Base-by-base conservation (phyloP, 2,113 vertebrate genomes). In the Progne subis region DNA sequence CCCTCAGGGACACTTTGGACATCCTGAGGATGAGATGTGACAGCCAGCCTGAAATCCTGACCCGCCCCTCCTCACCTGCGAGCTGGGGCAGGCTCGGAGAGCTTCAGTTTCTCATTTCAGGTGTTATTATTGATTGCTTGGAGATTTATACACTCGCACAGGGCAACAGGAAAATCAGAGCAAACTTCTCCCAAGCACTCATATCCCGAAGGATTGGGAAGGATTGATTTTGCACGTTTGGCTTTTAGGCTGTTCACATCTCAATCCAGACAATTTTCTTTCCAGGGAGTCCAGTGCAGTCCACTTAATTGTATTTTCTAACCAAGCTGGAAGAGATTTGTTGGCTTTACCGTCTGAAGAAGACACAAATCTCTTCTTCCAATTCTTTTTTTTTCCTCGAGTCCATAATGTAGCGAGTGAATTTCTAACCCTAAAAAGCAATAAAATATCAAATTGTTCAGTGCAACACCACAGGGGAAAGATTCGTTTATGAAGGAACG, bases 281-380 rank as follows among this genome's bases (percentile, higher is more conserved):
- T 69, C 83, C 95, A 92, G 81, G 82, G 68, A 92, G 80, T 82
- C 95, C 96, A 96, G 97, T 97, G 71, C 78, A 91, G 87, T 95
- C 88, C 74, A 82, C 82, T 97, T 98, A 98, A 98, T 97, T 97
- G 96, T 97, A 77, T 98, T 98, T 98, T 97, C 95, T 95, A 97
- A 89, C 75, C 86, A 92, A 95, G 93, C 67, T 91, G 86, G 86
- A 90, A 92, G 92, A 97, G 94, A 97, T 97, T 96, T 97, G 95
- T 96, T 97, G 97, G 93, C 82, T 94, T 97, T 96, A 37, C 95
- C 91, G 91, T 86, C 94, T 95, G 94, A 92, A 95, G 74, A 80
- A 86, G 91, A 94, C 72, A 96, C 91, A 84, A 96, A 88, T 88
- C 87, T 97, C 82, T 77, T 93, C 80, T 96, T 89, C 79, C 92